phyloP scores from a whole-genome alignment of 2,888 invertebrate genomes.

The Brenthis hecate region DNA sequence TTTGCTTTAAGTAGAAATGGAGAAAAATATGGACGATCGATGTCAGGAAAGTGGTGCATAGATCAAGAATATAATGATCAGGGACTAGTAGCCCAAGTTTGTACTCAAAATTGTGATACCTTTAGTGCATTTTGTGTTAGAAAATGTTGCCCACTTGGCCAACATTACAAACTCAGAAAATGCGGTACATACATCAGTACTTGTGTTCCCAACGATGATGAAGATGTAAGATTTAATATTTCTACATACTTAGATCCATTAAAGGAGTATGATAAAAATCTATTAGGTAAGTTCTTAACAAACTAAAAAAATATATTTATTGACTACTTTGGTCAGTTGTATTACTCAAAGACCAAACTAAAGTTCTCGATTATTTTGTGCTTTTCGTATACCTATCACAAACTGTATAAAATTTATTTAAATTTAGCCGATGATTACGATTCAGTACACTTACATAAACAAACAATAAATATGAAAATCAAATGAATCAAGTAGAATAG shows the following conservation, averaged over 20 bases:
- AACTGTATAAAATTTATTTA: background rate
- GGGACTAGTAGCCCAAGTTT: conserved; percentile 62
- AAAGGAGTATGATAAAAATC: conserved; percentile 44
- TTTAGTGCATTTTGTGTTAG: conserved; percentile 70
- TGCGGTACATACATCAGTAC: conserved; percentile 59
- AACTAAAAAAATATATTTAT: too few relatives aligned
- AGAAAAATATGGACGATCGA: conserved; percentile 43
- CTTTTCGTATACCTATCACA: too few relatives aligned
- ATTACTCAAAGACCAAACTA: too few relatives aligned
- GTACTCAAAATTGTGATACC: conserved; percentile 56
- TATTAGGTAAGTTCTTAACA: conserved; percentile 53
- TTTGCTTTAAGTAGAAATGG: conserved; percentile 47
- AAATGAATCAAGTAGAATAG: too few relatives aligned
- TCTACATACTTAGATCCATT: conserved; percentile 60
- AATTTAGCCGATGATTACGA: background rate
- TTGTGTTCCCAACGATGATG: conserved; percentile 58
- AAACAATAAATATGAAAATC: too few relatives aligned
- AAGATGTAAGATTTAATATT: conserved; percentile 58
- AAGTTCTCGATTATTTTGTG: too few relatives aligned
- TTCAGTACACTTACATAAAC: background rate
- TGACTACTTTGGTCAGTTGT: too few relatives aligned
- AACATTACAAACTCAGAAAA: conserved; percentile 64
- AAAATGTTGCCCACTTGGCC: conserved; percentile 81
- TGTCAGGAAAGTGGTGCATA: conserved; percentile 70
- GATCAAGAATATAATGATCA: conserved; percentile 54